These are phyloP conservation scores for Zalophus californianus DNA, from an alignment of 2,797 vertebrate genomes.

Conservation along the genomic window DNA sequence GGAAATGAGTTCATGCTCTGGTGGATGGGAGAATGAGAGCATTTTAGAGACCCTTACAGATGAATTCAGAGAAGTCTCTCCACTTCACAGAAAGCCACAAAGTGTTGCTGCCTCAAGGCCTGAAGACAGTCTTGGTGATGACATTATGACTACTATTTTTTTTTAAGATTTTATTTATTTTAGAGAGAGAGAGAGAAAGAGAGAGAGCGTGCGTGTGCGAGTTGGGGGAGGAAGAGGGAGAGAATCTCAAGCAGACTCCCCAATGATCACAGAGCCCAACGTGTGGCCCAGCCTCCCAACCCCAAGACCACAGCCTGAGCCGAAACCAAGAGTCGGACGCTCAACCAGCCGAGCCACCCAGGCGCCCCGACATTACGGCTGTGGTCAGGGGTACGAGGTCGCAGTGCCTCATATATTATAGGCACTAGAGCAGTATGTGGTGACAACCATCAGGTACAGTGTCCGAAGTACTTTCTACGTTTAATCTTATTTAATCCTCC, in stretches of 20 bases:
- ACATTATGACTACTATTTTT: not conserved
- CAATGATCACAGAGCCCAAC: not conserved
- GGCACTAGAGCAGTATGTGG: not conserved
- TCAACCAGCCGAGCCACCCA: not conserved
- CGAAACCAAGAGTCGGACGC: not conserved
- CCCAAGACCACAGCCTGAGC: not conserved
- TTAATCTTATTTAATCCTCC: not conserved
- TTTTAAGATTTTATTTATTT: not conserved
- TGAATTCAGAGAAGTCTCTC: not conserved
- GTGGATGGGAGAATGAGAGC: not conserved
- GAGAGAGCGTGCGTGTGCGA: not conserved
- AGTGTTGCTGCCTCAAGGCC: not conserved
- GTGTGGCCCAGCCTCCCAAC: fast-evolving
- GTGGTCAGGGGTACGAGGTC: fast-evolving
- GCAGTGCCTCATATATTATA: fast-evolving
- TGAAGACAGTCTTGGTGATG: not conserved
- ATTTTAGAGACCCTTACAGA: not conserved
- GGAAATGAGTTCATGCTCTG: not conserved
- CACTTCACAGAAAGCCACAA: not conserved
- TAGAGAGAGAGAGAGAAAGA: not conserved
- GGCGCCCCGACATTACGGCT: not conserved
- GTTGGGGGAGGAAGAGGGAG: not conserved
- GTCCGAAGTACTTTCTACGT: not conserved
- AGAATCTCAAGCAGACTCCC: not conserved
- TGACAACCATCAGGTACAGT: not conserved